These are phyloP conservation scores for Ichneumoninae sp. DNA, from an alignment of 2,888 invertebrate species.

Conservation along the genomic window DNA sequence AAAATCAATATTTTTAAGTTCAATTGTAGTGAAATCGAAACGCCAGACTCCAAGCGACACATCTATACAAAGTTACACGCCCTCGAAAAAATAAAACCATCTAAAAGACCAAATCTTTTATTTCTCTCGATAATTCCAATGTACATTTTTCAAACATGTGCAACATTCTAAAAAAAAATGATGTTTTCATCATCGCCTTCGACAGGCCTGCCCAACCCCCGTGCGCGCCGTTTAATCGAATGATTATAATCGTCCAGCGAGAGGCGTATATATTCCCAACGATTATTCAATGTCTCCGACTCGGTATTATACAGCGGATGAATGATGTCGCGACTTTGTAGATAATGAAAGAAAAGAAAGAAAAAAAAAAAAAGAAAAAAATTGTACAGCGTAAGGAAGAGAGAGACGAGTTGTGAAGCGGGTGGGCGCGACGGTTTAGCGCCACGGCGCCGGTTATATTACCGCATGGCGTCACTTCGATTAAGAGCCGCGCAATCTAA, in stretches of 20 bases:
- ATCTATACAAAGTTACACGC: too few relatives aligned
- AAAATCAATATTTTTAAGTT: too few relatives aligned
- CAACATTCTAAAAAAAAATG: too few relatives aligned
- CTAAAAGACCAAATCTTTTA: too few relatives aligned
- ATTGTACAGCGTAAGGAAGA: background rate
- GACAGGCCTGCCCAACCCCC: too few relatives aligned
- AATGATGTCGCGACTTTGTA: background rate
- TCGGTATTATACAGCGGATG: background rate
- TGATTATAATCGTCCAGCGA: background rate
- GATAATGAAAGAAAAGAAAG: background rate
- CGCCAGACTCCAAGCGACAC: too few relatives aligned
- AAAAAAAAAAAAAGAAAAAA: too few relatives aligned
- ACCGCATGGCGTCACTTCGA: constrained; percentile 83
- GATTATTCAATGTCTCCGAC: constrained; percentile 3
- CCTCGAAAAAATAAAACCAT: too few relatives aligned
- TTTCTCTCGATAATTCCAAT: too few relatives aligned
- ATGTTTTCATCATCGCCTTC: too few relatives aligned
- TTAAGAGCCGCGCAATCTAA: constrained; percentile 82
- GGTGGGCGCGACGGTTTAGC: constrained; percentile 78
- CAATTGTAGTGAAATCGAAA: too few relatives aligned
- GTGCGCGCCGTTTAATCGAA: background rate
- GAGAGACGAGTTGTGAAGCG: constrained; percentile 45
- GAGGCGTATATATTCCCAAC: background rate
- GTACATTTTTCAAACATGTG: too few relatives aligned
- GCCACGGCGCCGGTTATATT: constrained; percentile 83